phyloP scores from a whole-genome alignment of 2,113 vertebrate species.

The Accipiter cooperii region DNA sequence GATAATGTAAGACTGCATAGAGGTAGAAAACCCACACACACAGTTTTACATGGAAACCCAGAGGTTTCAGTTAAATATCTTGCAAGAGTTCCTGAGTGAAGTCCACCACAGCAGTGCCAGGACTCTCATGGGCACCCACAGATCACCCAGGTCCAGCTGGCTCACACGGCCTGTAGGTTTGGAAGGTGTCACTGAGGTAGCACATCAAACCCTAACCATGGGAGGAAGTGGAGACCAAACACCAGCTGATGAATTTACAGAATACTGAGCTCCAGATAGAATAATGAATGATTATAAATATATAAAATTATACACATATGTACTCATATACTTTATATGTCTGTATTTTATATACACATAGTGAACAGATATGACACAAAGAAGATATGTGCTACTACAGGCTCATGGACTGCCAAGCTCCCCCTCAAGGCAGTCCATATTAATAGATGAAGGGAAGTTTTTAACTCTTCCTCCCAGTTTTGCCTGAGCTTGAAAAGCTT shows the following conservation, averaged over 20 bases:
- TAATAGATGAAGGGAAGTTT: not conserved
- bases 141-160: not conserved
- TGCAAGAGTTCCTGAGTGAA: not conserved
- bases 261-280: not conserved
- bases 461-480: not conserved
- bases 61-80: not conserved
- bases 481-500: not conserved
- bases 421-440: no score
- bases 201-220: not conserved
- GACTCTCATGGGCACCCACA: not conserved
- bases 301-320: no score
- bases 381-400: rapidly evolving
- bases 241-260: no score
- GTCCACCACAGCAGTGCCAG: not conserved
- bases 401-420: no score
- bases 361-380: not conserved
- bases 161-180: rapidly evolving
- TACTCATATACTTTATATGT: not conserved
- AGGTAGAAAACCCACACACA: not conserved
- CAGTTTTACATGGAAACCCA: not conserved
- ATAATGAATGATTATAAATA: no score
- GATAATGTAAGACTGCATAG: rapidly evolving
- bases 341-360: not conserved
- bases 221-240: not conserved
- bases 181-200: not conserved